These are phyloP conservation scores for Lasius fuliginosus DNA, from an alignment of 2,888 invertebrate species.

Conservation along the genomic window DNA sequence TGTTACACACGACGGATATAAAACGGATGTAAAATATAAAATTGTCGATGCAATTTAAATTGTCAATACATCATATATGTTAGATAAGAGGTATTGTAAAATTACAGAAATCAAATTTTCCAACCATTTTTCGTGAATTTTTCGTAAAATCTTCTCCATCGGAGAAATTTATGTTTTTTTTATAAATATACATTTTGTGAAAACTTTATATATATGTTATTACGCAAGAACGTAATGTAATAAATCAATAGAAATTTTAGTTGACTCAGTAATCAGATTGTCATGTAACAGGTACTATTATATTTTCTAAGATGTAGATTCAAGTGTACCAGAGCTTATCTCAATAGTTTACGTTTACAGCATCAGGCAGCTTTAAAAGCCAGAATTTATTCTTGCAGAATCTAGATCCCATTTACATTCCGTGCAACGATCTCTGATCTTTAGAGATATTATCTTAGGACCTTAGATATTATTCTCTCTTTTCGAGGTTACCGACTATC, in stretches of 20 bases:
- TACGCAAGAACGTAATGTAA: neutral
- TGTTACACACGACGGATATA: neutral
- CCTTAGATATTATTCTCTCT: constrained; percentile 53
- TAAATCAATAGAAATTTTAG: neutral
- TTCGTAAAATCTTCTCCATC: neutral
- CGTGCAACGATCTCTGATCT: neutral
- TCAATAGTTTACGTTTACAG: constrained; percentile 25
- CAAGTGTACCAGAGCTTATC: neutral
- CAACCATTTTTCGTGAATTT: neutral
- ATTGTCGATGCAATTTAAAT: neutral
- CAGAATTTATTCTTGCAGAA: neutral
- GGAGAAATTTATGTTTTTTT: neutral
- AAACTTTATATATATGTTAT: neutral
- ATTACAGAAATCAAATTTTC: neutral
- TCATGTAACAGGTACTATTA: neutral
- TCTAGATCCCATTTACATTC: constrained; percentile 15
- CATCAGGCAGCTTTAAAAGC: neutral
- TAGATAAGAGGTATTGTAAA: constrained; percentile 9
- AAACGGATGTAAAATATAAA: neutral
- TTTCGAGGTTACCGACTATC: constrained; percentile 28
- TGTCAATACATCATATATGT: neutral
- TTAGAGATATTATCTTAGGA: neutral
- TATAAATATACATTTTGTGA: neutral
- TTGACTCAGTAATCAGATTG: constrained; percentile 1
- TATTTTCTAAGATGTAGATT: constrained; percentile 4